phyloP scores from a whole-genome alignment of 2,888 invertebrate genomes.

The Oligia strigilis region DNA sequence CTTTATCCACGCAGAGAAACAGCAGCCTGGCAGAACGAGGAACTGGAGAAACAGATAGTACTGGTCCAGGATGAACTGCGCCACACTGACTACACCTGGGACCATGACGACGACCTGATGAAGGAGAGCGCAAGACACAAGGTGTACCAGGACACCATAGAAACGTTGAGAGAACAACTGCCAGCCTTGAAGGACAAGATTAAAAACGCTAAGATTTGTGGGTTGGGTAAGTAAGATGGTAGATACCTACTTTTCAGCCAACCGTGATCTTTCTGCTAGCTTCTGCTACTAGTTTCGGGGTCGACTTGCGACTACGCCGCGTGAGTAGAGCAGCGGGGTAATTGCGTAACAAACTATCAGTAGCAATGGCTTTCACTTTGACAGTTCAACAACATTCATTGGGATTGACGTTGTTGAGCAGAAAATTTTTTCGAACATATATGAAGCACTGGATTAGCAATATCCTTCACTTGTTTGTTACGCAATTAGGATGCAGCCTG shows the following conservation, averaged over 20 bases:
- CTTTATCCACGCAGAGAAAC: conserved; percentile 77
- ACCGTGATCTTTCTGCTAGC: not conserved
- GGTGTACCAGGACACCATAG: conserved; percentile 83
- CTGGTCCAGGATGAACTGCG: conserved; percentile 86
- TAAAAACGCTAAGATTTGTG: conserved; percentile 87
- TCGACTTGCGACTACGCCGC: not conserved
- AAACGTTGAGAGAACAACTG: conserved; percentile 81
- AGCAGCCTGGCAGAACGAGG: conserved; percentile 87
- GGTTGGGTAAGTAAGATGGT: conserved; percentile 78
- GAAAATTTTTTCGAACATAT: too few relatives aligned
- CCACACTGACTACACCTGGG: conserved; percentile 84
- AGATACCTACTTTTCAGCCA: not conserved
- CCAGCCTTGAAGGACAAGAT: conserved; percentile 86
- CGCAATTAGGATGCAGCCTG: too few relatives aligned
- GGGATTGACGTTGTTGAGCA: too few relatives aligned
- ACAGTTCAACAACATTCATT: too few relatives aligned
- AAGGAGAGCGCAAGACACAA: conserved; percentile 83
- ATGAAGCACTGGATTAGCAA: too few relatives aligned
- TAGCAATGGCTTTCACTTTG: too few relatives aligned
- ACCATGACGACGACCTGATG: conserved; percentile 82
- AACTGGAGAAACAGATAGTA: conserved; percentile 86
- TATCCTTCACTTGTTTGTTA: too few relatives aligned
- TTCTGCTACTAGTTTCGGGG: not conserved
- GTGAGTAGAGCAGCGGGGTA: not conserved
- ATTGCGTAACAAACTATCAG: too few relatives aligned